A percentile compares a stretch with the other conserved stretches of the same genome.
Evolutionary conservation across 2,797 vertebrate genomes (phyloP).

Genomic region (Menidia menidia): DNA sequence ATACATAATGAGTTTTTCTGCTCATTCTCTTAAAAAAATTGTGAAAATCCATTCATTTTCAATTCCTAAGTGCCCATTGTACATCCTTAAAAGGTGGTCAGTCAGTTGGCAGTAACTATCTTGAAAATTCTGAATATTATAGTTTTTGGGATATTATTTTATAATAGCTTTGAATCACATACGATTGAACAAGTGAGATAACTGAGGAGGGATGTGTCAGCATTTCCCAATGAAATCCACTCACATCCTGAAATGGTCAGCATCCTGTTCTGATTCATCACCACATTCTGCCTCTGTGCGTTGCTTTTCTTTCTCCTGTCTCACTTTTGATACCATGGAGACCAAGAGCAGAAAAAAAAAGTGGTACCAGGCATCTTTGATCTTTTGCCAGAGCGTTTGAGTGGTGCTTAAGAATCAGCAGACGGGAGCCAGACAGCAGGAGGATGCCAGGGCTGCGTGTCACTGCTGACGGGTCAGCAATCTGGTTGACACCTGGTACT

Average conservation of each 20-base stretch:
- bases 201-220: slow-evolving; percentile 2
- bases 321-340: slow-evolving; percentile 66
- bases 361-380: slow-evolving; percentile 40
- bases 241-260: slow-evolving; percentile 34
- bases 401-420: slow-evolving; percentile 38
- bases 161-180: background rate
- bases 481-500: background rate
- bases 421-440: slow-evolving; percentile 35
- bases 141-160: background rate
- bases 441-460: slow-evolving; percentile 58
- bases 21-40: too few species aligned
- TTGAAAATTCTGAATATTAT: background rate
- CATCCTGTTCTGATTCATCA: slow-evolving; percentile 44
- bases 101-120: background rate
- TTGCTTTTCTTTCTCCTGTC: slow-evolving; percentile 26
- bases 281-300: slow-evolving; percentile 18
- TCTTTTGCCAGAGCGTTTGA: slow-evolving; percentile 52
- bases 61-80: too few species aligned
- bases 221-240: slow-evolving; percentile 13
- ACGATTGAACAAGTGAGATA: background rate
- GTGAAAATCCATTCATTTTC: too few species aligned
- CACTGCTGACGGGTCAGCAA: slow-evolving; percentile 34
- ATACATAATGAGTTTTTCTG: too few species aligned
- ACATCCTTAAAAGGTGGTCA: too few species aligned
- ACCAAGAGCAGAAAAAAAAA: slow-evolving; percentile 40